Base-by-base conservation (phyloP, 1,140 invertebrate species). In the Yoshiicerus persimilis region DNA sequence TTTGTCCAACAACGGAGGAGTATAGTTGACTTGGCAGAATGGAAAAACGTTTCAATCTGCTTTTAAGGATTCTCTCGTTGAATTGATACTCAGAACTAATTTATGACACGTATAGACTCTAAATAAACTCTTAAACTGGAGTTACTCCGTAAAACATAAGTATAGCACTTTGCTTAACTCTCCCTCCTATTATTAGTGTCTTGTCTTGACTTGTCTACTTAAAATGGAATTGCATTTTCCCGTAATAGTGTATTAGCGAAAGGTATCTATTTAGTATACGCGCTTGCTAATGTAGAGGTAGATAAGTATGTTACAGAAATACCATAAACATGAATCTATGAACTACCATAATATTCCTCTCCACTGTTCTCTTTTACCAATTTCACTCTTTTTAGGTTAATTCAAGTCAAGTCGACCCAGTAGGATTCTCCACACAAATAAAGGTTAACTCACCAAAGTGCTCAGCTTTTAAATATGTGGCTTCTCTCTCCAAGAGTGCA, bases 71-170 rank as follows among this genome's bases (percentile, higher is more conserved):
- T 80, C 75, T 38, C 20, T 10, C 32, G 75, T 38, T 80, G 75
- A 80, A 80, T 80, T 80, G 75, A 80, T 80, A 80, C 75, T 80
- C 75, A 80, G 30, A 32, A 80, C 75, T 80, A 80, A 80, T 80
- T 80, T 80, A 80, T 80, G 75, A 80, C 75, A 80, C 75, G 75
- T 36, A 80, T 80, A 80, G 75, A 80, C 75, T 80, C 75, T 80
- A 80, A 80, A 80, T 80, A 80, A 80, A 80, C 75, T 38, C 75
- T 80, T 80, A 80, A 56, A 36, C 75, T 77, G 16, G 34, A 80
- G 75, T 36, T 36, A 80, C 75, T 36, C 27, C 66, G 66, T 70
- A 70, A 16, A 70, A 70, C 66, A 70, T 70, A 70, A 70, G 66
- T 70, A 70, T 70, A 70, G 66, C 66, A 70, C 66, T 70, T 70